Evolutionary conservation across 35 echinoderm and acorn worm species (phyloP).

Genomic region (Apostichopus parvimensis): DNA sequence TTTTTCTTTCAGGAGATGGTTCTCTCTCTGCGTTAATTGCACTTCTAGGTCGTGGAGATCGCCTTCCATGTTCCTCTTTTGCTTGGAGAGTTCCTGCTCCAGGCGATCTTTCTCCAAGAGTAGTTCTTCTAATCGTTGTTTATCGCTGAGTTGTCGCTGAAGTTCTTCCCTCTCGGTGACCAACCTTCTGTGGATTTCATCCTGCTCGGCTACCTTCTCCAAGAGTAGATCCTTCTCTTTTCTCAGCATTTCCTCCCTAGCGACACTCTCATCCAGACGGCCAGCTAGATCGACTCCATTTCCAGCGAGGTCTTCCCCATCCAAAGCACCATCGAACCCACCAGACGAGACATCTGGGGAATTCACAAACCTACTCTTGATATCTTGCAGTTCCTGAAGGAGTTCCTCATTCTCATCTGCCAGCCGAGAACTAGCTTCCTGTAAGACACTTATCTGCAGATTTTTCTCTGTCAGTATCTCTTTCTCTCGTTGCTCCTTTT

Average conservation of each 20-base stretch:
- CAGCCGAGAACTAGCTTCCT: conserved; percentile 85
- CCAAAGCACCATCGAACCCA: not conserved
- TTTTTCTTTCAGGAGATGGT: conserved; percentile 77
- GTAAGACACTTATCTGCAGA: conserved; percentile 89
- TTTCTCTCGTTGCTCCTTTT: conserved; percentile 90
- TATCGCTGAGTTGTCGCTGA: conserved; percentile 71
- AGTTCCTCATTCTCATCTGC: conserved; percentile 77
- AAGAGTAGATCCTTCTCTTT: conserved; percentile 82
- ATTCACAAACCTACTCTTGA: not conserved
- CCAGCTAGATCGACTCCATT: conserved; percentile 49
- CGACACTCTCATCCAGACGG: conserved; percentile 69
- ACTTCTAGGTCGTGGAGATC: conserved; percentile 88
- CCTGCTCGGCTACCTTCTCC: conserved; percentile 87
- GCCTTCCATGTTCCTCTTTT: conserved; percentile 77
- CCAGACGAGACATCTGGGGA: not conserved
- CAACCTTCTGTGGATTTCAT: conserved; percentile 73
- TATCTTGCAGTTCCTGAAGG: not conserved
- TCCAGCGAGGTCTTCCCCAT: not conserved
- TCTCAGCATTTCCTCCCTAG: conserved; percentile 67
- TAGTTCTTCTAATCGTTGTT: conserved; percentile 78
- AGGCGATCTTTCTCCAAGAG: conserved; percentile 87
- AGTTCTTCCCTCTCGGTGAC: conserved; percentile 78
- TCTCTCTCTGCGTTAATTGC: conserved; percentile 73
- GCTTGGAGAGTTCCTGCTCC: conserved; percentile 91
- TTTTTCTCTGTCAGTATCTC: conserved; percentile 98